Evolutionary conservation across 2,113 vertebrate genomes (phyloP).

Genomic region (Thamnaconus septentrionalis): DNA sequence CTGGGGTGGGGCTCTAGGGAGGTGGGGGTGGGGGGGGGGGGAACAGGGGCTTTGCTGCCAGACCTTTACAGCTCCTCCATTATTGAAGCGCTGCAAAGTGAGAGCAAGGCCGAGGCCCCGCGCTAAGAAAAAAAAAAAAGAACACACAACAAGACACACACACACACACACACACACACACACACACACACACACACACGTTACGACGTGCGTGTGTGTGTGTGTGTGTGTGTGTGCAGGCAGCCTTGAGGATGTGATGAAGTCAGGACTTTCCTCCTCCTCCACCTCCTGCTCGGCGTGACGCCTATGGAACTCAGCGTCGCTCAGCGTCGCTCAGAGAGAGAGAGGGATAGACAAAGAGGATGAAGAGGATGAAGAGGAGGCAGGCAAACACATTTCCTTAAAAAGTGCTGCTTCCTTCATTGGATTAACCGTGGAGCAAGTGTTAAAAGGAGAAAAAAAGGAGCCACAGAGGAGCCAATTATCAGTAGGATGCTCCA

Average conservation of each 20-base stretch:
- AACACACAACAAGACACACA: constrained; percentile 21
- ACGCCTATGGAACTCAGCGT: no score
- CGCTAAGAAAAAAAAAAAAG: neutral
- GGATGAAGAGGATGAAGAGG: no score
- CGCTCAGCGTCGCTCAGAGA: no score
- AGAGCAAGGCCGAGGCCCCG: constrained; percentile 28
- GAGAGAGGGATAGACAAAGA: no score
- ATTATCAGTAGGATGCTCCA: no score
- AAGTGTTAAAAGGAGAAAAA: no score
- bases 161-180: constrained; percentile 10
- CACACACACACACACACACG: constrained; percentile 11
- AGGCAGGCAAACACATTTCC: no score
- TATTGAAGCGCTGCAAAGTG: constrained; percentile 57
- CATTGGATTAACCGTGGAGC: no score
- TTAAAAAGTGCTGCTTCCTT: no score
- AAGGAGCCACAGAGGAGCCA: no score
- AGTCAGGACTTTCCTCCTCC: constrained; percentile 19
- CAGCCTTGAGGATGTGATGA: constrained; percentile 36
- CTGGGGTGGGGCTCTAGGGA: constrained; percentile 43
- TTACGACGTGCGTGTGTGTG: no score
- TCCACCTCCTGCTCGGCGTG: constrained; percentile 26
- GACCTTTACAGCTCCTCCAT: constrained; percentile 60
- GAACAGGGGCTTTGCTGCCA: neutral
- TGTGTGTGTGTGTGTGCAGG: neutral
- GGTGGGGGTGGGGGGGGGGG: constrained; percentile 3